These are phyloP conservation scores for Zoanthus sociatus DNA, from an alignment of 92 coral and sea anemone genomes.

Conservation along the genomic window DNA sequence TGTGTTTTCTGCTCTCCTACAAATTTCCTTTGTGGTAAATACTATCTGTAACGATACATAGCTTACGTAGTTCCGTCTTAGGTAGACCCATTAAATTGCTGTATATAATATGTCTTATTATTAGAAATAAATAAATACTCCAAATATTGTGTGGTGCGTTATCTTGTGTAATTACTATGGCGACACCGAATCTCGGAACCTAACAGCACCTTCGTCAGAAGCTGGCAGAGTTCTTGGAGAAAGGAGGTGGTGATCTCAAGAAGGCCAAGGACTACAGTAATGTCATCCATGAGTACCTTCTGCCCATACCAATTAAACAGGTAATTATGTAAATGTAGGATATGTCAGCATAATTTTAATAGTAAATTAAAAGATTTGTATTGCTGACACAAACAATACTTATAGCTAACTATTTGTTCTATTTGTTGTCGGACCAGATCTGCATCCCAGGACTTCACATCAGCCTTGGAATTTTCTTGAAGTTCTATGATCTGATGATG, in stretches of 20 bases:
- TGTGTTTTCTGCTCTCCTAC: too few relatives aligned
- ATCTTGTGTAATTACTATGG: too few relatives aligned
- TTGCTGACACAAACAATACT: neutral
- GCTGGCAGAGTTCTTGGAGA: conserved; percentile 25
- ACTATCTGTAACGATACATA: too few relatives aligned
- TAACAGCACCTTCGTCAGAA: conserved; percentile 4
- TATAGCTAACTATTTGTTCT: conserved; percentile 4
- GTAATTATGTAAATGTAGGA: conserved; percentile 11
- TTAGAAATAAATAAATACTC: too few relatives aligned
- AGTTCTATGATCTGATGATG: conserved; percentile 21
- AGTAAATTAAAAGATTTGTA: neutral
- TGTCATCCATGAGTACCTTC: conserved; percentile 8
- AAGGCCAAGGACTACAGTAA: conserved; percentile 22
- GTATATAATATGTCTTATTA: too few relatives aligned
- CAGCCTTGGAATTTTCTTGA: conserved; percentile 28
- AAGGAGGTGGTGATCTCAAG: conserved; percentile 36
- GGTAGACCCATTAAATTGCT: too few relatives aligned
- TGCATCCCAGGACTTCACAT: conserved; percentile 34
- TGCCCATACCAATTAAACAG: conserved; percentile 21
- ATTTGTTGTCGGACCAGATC: conserved; percentile 12
- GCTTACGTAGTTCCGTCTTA: too few relatives aligned
- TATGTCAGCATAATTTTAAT: neutral
- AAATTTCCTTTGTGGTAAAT: too few relatives aligned
- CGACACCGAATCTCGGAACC: too few relatives aligned
- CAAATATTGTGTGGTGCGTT: too few relatives aligned